Percentiles rank a stretch among this genome's conserved stretches.
Evolutionary conservation across 2,113 vertebrate species (phyloP).

Genomic region (Apodemus speciosus): DNA sequence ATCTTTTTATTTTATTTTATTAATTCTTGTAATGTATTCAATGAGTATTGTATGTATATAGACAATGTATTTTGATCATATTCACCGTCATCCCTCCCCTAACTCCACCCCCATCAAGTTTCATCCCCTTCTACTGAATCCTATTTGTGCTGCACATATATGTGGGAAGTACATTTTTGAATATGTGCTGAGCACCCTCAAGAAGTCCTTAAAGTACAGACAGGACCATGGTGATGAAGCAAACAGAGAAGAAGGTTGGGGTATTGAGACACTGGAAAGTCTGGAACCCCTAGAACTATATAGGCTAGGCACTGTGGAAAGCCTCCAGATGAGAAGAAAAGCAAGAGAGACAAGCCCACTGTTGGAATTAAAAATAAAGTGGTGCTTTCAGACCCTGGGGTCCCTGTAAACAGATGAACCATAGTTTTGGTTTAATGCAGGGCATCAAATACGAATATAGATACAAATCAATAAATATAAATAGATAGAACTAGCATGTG

Average conservation of each 20-base stretch:
- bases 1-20: not conserved
- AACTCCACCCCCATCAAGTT: not conserved
- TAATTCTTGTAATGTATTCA: no score
- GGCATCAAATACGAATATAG: no score
- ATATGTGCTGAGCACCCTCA: no score
- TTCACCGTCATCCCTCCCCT: not conserved
- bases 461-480: no score
- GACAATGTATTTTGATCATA: not conserved
- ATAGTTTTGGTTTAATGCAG: not conserved
- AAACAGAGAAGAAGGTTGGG: not conserved
- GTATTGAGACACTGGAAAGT: not conserved
- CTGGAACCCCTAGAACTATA: not conserved
- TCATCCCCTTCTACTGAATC: not conserved
- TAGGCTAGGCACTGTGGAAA: rapidly evolving
- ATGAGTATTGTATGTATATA: not conserved
- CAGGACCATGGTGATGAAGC: rapidly evolving
- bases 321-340: no score
- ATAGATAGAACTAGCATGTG: no score
- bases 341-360: not conserved
- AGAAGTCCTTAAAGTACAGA: not conserved
- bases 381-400: rapidly evolving
- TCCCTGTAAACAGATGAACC: not conserved
- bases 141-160: not conserved
- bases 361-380: not conserved
- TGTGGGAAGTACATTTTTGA: not conserved